Evolutionary conservation across 2,797 vertebrate species (phyloP).

Genomic region (Mergus octosetaceus): DNA sequence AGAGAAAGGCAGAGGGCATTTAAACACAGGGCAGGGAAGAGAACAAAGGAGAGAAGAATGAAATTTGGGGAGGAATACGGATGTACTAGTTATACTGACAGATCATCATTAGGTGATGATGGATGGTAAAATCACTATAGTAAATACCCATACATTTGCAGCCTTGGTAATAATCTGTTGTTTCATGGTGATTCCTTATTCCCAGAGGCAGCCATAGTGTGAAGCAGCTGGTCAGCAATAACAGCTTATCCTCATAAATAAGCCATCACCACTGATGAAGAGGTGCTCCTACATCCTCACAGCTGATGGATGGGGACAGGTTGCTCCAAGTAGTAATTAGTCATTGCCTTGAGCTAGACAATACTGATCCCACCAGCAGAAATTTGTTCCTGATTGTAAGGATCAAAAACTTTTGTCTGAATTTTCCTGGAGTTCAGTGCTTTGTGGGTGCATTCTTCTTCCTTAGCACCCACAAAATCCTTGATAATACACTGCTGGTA

Average conservation of each 20-base stretch:
- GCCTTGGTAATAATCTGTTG: not conserved
- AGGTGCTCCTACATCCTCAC: fast-evolving
- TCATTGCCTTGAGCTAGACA: not conserved
- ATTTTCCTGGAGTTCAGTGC: not conserved
- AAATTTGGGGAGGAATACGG: not conserved
- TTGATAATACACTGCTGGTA: fast-evolving
- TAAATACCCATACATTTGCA: not conserved
- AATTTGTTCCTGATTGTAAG: not conserved
- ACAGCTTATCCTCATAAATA: not conserved
- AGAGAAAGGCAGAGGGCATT: not conserved
- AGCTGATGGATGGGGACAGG: not conserved
- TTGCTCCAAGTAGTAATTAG: not conserved
- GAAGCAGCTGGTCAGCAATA: not conserved
- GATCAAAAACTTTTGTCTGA: not conserved
- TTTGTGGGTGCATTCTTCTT: not conserved
- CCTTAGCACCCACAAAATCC: not conserved
- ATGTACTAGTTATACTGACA: not conserved
- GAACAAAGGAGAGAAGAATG: not conserved
- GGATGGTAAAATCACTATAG: not conserved
- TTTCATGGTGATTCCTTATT: not conserved
- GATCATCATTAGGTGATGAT: fast-evolving
- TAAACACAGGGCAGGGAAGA: not conserved
- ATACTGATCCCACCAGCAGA: not conserved
- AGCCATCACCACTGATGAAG: not conserved
- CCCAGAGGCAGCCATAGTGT: not conserved